Percentiles rank a stretch among this genome's conserved stretches.
Evolutionary conservation across 2,888 invertebrate species (phyloP).

Genomic region (Pycnomerus fuliginosus): DNA sequence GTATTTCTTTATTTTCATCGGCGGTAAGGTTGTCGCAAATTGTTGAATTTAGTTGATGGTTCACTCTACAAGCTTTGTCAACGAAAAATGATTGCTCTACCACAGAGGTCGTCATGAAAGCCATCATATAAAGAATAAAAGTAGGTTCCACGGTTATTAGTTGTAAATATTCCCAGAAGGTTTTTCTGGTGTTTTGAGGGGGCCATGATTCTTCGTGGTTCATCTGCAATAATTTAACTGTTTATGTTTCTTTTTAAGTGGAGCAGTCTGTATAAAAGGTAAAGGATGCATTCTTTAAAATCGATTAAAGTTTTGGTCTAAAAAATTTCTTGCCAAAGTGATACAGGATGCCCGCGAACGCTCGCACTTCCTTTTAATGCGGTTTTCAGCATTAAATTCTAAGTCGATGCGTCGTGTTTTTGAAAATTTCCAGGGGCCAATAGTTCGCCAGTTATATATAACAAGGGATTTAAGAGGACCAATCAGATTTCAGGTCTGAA

Average conservation of each 20-base stretch:
- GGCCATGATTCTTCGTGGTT: slow-evolving; percentile 6
- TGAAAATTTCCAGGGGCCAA: no score
- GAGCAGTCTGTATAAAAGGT: no score
- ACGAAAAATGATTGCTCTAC: slow-evolving; percentile 79
- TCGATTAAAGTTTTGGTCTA: no score
- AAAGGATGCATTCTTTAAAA: no score
- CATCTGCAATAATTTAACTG: slow-evolving; percentile 9
- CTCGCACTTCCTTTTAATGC: no score
- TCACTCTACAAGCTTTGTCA: slow-evolving; percentile 73
- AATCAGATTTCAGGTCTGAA: no score
- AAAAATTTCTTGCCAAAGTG: no score
- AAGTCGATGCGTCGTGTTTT: no score
- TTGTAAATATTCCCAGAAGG: slow-evolving; percentile 27
- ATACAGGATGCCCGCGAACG: no score
- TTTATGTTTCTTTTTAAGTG: not conserved
- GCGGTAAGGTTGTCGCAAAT: slow-evolving; percentile 66
- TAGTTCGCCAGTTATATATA: no score
- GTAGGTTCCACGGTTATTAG: slow-evolving; percentile 80
- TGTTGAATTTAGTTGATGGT: slow-evolving; percentile 67
- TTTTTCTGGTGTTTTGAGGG: not conserved
- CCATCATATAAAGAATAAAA: slow-evolving; percentile 87
- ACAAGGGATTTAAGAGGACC: no score
- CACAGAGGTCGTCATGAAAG: slow-evolving; percentile 78
- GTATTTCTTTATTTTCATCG: slow-evolving; percentile 59
- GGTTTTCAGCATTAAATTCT: no score